These are phyloP conservation scores for Dicrurus megarhynchus DNA, from an alignment of 2,113 vertebrate genomes.

Conservation along the genomic window DNA sequence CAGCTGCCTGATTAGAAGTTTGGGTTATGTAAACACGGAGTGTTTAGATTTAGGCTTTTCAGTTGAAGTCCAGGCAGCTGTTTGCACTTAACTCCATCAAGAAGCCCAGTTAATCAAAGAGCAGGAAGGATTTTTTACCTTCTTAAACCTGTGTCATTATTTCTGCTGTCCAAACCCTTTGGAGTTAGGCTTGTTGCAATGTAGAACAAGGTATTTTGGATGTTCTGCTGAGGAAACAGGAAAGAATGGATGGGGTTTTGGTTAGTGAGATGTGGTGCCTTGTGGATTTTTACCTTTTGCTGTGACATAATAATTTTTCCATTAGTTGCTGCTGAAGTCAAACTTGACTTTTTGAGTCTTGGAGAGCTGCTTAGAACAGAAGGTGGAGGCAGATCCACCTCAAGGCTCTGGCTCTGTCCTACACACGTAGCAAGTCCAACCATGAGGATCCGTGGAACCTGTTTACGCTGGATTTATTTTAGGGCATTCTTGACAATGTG, in stretches of 20 bases:
- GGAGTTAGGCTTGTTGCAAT: slow-evolving; percentile 61
- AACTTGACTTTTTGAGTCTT: not conserved
- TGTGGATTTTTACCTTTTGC: slow-evolving; percentile 43
- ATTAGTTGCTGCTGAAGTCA: not conserved
- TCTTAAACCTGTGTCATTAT: slow-evolving; percentile 74
- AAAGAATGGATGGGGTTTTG: slow-evolving; percentile 45
- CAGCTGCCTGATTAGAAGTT: slow-evolving; percentile 81
- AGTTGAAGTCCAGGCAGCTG: slow-evolving; percentile 79
- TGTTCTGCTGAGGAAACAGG: slow-evolving; percentile 52
- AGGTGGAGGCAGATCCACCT: not conserved
- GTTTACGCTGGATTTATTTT: not conserved
- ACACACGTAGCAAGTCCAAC: not conserved
- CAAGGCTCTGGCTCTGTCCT: not conserved
- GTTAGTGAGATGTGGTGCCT: slow-evolving; percentile 49
- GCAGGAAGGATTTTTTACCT: slow-evolving; percentile 77
- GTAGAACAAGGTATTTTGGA: slow-evolving; percentile 52
- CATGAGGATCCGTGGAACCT: not conserved
- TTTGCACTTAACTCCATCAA: slow-evolving; percentile 80
- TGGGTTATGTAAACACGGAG: slow-evolving; percentile 80
- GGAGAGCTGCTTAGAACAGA: not conserved
- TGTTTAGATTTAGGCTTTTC: slow-evolving; percentile 83
- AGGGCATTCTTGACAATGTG: not conserved
- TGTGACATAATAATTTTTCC: slow-evolving; percentile 60
- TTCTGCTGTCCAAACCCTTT: slow-evolving; percentile 70
- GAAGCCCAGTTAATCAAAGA: slow-evolving; percentile 80